phyloP scores from a whole-genome alignment of 2,113 vertebrate genomes.

The Aphelocoma coerulescens region DNA sequence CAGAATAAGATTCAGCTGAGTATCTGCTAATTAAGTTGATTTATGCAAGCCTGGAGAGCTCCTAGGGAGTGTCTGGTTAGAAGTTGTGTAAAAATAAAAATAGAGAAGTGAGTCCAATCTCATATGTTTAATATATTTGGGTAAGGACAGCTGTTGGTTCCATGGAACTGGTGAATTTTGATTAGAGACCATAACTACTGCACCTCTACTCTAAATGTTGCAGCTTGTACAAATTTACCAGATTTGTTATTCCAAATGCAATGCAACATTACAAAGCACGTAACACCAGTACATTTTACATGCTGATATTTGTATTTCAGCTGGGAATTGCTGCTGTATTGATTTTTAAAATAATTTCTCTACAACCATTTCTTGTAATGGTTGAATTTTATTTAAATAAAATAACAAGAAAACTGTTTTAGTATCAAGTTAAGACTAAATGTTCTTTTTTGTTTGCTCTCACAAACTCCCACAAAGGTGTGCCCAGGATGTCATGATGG shows the following conservation, averaged over 20 bases:
- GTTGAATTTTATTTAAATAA: not conserved
- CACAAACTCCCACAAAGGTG: not conserved
- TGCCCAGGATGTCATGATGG: not conserved
- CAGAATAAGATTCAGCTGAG: not conserved
- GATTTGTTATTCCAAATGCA: not conserved
- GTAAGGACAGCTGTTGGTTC: not conserved
- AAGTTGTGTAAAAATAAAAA: not conserved
- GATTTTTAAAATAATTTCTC: not conserved
- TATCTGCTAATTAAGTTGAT: constrained; percentile 11
- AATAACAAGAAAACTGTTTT: not conserved
- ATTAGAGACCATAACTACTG: not conserved
- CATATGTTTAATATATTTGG: not conserved
- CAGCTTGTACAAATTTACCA: not conserved
- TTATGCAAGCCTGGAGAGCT: not conserved
- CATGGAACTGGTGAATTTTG: not conserved
- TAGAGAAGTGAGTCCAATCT: not conserved
- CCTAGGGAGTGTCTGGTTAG: not conserved
- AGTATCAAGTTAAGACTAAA: not conserved
- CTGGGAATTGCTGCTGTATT: not conserved
- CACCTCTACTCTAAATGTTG: not conserved
- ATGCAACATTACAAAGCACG: not conserved
- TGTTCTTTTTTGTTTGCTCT: not conserved
- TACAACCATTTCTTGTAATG: not conserved
- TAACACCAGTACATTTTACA: not conserved
- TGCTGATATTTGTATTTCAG: not conserved